Base-by-base conservation (phyloP, 2,797 vertebrate species). In the Echiichthys vipera region DNA sequence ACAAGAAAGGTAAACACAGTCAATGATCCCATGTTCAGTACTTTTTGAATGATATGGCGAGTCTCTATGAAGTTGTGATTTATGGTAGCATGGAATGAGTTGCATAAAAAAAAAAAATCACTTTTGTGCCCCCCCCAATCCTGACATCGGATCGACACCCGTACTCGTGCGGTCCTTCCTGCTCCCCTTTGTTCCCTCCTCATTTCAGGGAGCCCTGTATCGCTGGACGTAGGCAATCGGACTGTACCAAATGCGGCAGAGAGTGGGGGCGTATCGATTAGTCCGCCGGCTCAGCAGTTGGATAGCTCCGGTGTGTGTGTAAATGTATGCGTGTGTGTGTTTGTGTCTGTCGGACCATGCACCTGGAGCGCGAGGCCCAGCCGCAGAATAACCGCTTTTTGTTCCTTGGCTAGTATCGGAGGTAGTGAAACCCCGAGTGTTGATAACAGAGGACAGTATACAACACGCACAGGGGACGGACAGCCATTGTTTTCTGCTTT, bases 241-340 rank as follows among this genome's bases (percentile, higher is more conserved):
- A 78, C 56, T 66, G 63, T 92, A 93, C 91, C 90, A 93, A 80
- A 30, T 68, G 3, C n/a, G 0, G 4, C 22, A 22, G 0, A 45
- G 37, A 47, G 46, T 18, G 51, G 88, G 89, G 84, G 83, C 59
- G 64, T 73, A n/a, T 40, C 17, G 56, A 59, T 70, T 17, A 37
- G 22, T 40, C 24, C 62, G 34, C 30, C 27, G 65, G 54, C 82
- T 88, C 65, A 81, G 81, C 78, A 79, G 74, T 68, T 81, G 83
- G 83, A 86, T 65, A 89, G 81, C 78, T 71, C 74, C 82, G 6
- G 47, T 74, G 46, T 65, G 45, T 51, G 29, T 25, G 67, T 24
- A n/a, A n/a, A n/a, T 74, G 46, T 65, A 40, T 51, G 29, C 22
- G 67, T 24, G 47, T 74, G 46, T 65, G 45, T 51, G 29, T 25